Conservation (phyloP, 2,888 invertebrate genomes). For the Julus scanicus region DNA sequence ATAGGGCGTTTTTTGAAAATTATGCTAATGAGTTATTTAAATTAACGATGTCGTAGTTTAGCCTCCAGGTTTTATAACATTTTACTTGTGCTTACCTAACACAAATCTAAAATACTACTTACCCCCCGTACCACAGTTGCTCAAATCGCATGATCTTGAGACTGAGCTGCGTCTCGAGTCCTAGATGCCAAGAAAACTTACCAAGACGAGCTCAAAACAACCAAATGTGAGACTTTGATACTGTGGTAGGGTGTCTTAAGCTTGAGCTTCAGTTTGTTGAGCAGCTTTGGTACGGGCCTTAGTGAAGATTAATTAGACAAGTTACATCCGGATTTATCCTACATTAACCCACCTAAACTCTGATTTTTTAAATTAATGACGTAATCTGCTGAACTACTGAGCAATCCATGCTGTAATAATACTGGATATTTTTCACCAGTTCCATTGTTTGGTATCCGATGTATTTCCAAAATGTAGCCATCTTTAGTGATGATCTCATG, state of each 20-base stretch:
- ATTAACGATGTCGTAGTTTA: neutral
- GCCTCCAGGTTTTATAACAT: neutral
- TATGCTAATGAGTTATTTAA: neutral
- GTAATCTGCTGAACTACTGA: slow-evolving; percentile 71
- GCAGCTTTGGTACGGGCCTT: too few relatives aligned
- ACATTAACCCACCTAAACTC: slow-evolving; percentile 71
- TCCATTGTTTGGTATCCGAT: slow-evolving; percentile 75
- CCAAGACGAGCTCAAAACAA: too few relatives aligned
- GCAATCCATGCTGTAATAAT: slow-evolving; percentile 69
- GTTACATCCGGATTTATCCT: too few relatives aligned
- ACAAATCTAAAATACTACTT: neutral
- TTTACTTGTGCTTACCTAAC: neutral
- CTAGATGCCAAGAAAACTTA: too few relatives aligned
- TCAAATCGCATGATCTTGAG: too few relatives aligned
- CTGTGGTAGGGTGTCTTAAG: too few relatives aligned
- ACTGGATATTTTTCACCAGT: slow-evolving; percentile 60
- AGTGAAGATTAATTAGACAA: too few relatives aligned
- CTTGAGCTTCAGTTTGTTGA: too few relatives aligned
- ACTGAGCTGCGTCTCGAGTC: too few relatives aligned
- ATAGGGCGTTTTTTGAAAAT: neutral
- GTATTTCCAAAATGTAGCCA: slow-evolving; percentile 83
- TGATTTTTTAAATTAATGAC: slow-evolving; percentile 76
- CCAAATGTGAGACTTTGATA: too few relatives aligned
- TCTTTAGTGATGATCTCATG: slow-evolving; percentile 81
- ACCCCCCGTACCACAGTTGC: too few relatives aligned